These are phyloP conservation scores for Lasioglossum lativentre DNA, from an alignment of 2,888 invertebrate genomes.

Conservation along the genomic window DNA sequence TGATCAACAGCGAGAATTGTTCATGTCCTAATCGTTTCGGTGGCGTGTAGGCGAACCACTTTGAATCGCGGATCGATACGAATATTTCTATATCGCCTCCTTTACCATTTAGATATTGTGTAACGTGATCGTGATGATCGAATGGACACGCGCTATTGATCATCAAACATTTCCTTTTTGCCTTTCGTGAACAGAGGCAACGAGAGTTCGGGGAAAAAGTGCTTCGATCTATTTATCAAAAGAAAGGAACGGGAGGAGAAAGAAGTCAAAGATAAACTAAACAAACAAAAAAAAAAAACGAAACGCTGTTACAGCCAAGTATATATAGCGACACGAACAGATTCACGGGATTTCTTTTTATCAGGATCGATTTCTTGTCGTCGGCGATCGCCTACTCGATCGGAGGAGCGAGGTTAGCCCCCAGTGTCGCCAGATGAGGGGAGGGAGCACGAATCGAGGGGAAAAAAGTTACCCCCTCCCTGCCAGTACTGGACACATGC, in stretches of 20 bases:
- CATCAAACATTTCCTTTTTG: conserved; percentile 27
- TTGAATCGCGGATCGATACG: conserved; percentile 34
- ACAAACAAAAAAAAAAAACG: neutral
- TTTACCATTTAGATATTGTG: conserved; percentile 41
- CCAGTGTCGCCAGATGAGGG: neutral
- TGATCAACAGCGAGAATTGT: conserved; percentile 25
- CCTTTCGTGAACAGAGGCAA: conserved; percentile 28
- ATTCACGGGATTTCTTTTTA: conserved; percentile 31
- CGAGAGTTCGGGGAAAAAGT: conserved; percentile 28
- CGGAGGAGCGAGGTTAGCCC: conserved; percentile 48
- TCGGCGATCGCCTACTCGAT: conserved; percentile 29
- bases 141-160: conserved; percentile 24
- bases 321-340: conserved; percentile 20
- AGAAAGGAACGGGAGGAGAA: neutral
- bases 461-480: too few relatives aligned
- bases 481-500: too few relatives aligned
- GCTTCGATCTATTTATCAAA: conserved; percentile 56
- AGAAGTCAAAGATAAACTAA: neutral
- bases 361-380: conserved; percentile 40
- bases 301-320: conserved; percentile 33
- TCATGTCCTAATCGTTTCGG: conserved; percentile 28
- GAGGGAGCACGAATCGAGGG: too few relatives aligned
- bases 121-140: conserved; percentile 42
- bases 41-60: neutral
- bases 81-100: conserved; percentile 60